Conservation (phyloP, 2,888 invertebrate genomes). For the Nasonovia ribisnigri region DNA sequence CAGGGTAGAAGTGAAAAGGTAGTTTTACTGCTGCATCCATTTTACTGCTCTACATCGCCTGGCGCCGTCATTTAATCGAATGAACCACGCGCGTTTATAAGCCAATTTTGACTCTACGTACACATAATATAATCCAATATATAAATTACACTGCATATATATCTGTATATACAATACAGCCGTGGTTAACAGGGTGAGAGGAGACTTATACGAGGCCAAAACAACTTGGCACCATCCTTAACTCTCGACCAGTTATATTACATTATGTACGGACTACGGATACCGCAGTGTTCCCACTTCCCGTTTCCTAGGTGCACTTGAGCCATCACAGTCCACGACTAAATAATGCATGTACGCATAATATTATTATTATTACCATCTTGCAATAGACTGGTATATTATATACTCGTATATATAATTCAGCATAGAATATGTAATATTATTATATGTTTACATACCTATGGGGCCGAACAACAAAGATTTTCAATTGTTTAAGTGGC, state of each 20-base stretch:
- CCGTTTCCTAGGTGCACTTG: neutral
- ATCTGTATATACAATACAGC: neutral
- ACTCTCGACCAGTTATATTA: neutral
- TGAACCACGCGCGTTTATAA: conserved; percentile 29
- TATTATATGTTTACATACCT: neutral
- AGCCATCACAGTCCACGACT: neutral
- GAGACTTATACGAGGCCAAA: conserved; percentile 19
- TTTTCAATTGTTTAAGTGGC: neutral
- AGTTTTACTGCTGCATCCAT: neutral
- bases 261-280: neutral
- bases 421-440: neutral
- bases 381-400: neutral
- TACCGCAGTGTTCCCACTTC: neutral
- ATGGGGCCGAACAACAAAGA: neutral
- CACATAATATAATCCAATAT: conserved; percentile 46
- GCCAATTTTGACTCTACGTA: conserved; percentile 37
- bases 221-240: conserved; percentile 38
- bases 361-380: neutral
- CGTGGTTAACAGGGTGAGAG: neutral
- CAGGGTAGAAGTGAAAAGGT: neutral
- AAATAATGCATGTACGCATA: neutral
- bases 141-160: conserved; percentile 36
- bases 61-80: conserved; percentile 26
- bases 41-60: neutral
- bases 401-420: neutral